Conservation (phyloP, 2,797 vertebrate species). For the Myoxocephalus aenaeus region DNA sequence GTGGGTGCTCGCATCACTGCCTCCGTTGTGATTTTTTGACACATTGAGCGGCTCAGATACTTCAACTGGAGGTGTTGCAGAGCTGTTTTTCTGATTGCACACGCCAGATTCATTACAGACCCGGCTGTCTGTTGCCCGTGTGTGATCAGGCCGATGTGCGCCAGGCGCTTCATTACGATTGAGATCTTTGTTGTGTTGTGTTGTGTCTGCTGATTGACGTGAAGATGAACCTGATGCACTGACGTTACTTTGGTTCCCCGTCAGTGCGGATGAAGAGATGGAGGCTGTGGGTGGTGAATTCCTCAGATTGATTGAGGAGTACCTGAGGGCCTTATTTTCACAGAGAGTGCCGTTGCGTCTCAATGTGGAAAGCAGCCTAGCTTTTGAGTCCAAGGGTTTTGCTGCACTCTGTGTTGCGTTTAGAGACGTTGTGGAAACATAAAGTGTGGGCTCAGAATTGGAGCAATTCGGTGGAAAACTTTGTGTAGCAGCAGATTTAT, state of each 20-base stretch:
- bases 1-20: constrained; percentile 1
- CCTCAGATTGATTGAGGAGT: constrained; percentile 42
- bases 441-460: constrained; percentile 42
- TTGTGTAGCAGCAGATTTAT: constrained; percentile 4
- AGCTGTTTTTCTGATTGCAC: constrained; percentile 37
- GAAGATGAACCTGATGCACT: constrained; percentile 34
- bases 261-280: constrained; percentile 11
- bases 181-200: constrained; percentile 14
- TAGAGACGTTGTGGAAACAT: constrained; percentile 34
- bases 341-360: constrained; percentile 2
- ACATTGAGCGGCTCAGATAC: constrained; percentile 27
- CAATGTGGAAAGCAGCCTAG: constrained; percentile 13
- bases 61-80: constrained; percentile 6
- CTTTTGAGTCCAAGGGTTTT: constrained; percentile 10
- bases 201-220: constrained; percentile 41
- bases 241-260: constrained; percentile 43
- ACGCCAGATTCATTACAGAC: constrained; percentile 26
- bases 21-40: constrained; percentile 32
- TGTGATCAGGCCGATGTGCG: constrained; percentile 3
- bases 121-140: constrained; percentile 16
- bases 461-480: constrained; percentile 18
- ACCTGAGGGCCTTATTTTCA: constrained; percentile 49
- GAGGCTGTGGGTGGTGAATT: constrained; percentile 8
- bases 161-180: background rate
- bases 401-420: constrained; percentile 10